Evolutionary conservation across 53 echinoderm and acorn worm species (phyloP).

Genomic region (Pentamera pediparva): DNA sequence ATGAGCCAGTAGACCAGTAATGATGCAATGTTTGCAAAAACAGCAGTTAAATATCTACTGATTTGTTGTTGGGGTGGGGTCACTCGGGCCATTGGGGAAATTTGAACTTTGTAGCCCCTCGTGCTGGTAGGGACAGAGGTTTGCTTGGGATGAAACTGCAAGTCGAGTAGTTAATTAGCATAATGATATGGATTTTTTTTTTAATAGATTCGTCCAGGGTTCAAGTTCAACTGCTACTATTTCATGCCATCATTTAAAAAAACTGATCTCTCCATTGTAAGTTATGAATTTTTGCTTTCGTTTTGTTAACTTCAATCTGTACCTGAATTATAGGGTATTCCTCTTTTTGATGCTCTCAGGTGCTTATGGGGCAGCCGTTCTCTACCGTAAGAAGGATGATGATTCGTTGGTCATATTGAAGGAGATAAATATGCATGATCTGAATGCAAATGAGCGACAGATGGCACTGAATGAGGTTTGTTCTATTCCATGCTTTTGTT

Average conservation of each 20-base stretch:
- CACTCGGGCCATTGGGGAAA: too few relatives aligned
- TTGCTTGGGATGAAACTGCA: too few relatives aligned
- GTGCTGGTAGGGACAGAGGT: too few relatives aligned
- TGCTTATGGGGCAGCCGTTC: constrained; percentile 96
- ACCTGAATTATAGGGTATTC: not conserved
- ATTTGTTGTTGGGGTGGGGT: too few relatives aligned
- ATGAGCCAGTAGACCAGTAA: too few relatives aligned
- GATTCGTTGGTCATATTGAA: constrained; percentile 95
- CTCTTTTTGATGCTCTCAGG: constrained; percentile 42
- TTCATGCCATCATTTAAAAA: not conserved
- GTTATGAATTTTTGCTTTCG: not conserved
- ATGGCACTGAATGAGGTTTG: constrained; percentile 98
- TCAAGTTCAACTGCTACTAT: too few relatives aligned
- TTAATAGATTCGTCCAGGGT: too few relatives aligned
- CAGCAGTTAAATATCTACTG: too few relatives aligned
- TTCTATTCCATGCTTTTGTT: not conserved
- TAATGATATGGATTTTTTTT: too few relatives aligned
- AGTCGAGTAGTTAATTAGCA: too few relatives aligned
- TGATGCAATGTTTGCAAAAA: too few relatives aligned
- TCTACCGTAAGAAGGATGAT: constrained; percentile 97
- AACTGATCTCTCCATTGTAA: not conserved
- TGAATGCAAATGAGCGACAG: constrained; percentile 92
- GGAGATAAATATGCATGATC: constrained; percentile 98
- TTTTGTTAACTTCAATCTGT: not conserved
- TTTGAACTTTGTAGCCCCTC: too few relatives aligned